Evolutionary conservation across 2,797 vertebrate species (phyloP).

Genomic region (Crenuchus spilurus): DNA sequence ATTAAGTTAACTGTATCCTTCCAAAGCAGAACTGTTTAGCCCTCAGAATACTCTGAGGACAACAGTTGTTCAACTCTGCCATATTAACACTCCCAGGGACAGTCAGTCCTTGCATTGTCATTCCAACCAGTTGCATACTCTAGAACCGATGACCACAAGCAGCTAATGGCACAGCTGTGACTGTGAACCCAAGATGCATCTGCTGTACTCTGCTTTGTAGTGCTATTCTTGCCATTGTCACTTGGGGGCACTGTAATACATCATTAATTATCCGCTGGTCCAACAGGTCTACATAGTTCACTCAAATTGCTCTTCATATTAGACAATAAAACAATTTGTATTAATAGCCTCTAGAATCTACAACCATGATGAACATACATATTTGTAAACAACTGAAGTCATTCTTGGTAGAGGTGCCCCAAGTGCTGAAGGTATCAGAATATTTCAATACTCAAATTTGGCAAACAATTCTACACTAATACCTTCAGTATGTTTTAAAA

Average conservation of each 20-base stretch:
- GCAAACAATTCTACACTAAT: no score
- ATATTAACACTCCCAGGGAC: not conserved
- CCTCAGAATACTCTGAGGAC: not conserved
- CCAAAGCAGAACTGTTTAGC: not conserved
- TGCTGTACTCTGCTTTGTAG: not conserved
- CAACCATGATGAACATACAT: not conserved
- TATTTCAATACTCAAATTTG: no score
- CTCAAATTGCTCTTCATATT: not conserved
- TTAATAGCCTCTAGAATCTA: not conserved
- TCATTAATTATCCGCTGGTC: not conserved
- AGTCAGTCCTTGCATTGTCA: not conserved
- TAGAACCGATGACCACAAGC: not conserved
- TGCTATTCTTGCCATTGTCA: not conserved
- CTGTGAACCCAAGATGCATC: not conserved
- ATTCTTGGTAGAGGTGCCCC: no score
- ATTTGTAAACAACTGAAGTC: no score
- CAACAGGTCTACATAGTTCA: not conserved
- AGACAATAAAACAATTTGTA: not conserved
- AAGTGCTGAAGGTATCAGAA: no score
- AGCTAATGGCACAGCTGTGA: not conserved
- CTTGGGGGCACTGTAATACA: slow-evolving; percentile 27
- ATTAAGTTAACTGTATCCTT: not conserved
- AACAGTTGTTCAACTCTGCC: not conserved
- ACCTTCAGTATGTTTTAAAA: no score
- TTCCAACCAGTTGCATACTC: not conserved